Evolutionary conservation across 1,140 invertebrate genomes (phyloP).

Genomic region (Ceratina australensis): DNA sequence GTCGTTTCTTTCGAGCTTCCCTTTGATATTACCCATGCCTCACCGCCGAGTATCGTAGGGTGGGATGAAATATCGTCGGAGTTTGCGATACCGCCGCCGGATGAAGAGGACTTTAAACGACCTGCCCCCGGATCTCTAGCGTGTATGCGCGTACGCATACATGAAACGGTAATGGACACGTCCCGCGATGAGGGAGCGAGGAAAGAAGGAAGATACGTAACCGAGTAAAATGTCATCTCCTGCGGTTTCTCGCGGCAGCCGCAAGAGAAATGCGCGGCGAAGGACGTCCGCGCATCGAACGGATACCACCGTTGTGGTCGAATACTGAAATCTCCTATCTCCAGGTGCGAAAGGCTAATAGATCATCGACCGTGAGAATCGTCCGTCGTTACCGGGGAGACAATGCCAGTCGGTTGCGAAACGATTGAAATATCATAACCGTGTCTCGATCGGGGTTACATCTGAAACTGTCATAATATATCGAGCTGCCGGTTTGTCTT

Average conservation of each 20-base stretch:
- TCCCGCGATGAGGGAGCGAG: neutral
- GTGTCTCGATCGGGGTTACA: too few species aligned
- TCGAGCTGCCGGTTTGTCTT: too few species aligned
- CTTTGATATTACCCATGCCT: conserved; percentile 40
- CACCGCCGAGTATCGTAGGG: conserved; percentile 8
- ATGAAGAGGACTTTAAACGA: conserved; percentile 51
- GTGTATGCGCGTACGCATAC: conserved; percentile 4
- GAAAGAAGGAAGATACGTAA: conserved; percentile 6
- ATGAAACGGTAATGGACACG: conserved; percentile 43
- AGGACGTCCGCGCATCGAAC: conserved; percentile 37
- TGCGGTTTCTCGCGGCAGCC: conserved; percentile 14
- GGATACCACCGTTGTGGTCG: neutral
- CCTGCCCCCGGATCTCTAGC: conserved; percentile 12
- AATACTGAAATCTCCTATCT: neutral
- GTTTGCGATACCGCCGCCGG: conserved; percentile 27
- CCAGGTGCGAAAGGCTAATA: neutral
- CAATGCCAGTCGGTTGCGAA: too few species aligned
- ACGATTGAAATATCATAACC: too few species aligned
- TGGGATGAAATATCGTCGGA: conserved; percentile 45
- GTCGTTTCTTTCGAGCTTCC: conserved; percentile 30
- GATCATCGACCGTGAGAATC: too few species aligned
- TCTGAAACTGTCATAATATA: too few species aligned
- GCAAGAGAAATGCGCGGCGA: conserved; percentile 6
- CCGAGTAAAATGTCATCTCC: conserved; percentile 45
- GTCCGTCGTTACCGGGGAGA: too few species aligned